Conservation (phyloP, 2,888 invertebrate species). For the Pyralis farinalis region DNA sequence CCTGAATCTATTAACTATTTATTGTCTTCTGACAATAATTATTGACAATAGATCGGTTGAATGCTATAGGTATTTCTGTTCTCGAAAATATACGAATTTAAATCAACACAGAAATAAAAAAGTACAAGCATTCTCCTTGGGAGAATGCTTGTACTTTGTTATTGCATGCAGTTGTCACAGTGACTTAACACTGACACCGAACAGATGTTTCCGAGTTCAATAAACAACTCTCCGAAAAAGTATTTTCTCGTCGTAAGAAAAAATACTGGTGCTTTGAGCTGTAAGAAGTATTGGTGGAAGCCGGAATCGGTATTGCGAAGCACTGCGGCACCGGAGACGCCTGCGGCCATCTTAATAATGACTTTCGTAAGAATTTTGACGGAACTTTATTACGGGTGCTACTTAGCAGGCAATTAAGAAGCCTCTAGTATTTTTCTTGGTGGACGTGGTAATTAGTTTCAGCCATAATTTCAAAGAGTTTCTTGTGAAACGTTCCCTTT, state of each 20-base stretch:
- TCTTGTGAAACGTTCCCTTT: constrained; percentile 7
- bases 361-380: constrained; percentile 49
- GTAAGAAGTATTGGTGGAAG: constrained; percentile 21
- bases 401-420: constrained; percentile 45
- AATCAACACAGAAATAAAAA: no score
- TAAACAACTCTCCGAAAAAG: constrained; percentile 26
- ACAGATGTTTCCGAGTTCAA: constrained; percentile 27
- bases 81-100: no score
- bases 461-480: constrained; percentile 25
- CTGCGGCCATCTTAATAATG: constrained; percentile 39
- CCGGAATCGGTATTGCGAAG: constrained; percentile 18
- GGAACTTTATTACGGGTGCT: constrained; percentile 42
- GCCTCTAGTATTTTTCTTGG: constrained; percentile 39
- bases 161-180: constrained; percentile 17
- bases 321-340: constrained; percentile 28
- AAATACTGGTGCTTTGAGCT: constrained; percentile 3
- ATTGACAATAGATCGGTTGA: no score
- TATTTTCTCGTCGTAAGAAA: constrained; percentile 16
- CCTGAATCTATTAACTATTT: no score
- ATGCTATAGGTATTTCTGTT: no score
- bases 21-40: no score
- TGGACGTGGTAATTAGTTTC: constrained; percentile 35
- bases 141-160: constrained; percentile 17
- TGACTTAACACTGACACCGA: constrained; percentile 15
- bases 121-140: no score